A percentile compares a stretch with the other conserved stretches of the same genome.
Conservation (phyloP, 2,113 vertebrate species). For the Platycercus adscitus region DNA sequence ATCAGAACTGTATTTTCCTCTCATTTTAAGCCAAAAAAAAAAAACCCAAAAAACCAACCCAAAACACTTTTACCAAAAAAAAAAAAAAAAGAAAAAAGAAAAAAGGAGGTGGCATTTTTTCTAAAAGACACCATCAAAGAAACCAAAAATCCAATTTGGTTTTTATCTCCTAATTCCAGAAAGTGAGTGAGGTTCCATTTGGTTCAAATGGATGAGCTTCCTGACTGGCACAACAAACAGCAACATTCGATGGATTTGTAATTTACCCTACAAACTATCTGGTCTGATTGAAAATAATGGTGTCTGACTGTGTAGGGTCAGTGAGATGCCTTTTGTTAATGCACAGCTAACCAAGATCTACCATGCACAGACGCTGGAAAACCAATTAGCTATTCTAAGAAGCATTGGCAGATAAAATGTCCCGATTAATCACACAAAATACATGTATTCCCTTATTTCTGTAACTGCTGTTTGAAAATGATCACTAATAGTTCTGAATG, state of each 20-base stretch:
- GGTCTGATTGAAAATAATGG: conserved; percentile 50
- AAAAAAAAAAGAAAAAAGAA: neutral
- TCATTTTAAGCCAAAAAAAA: neutral
- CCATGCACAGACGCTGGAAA: conserved; percentile 41
- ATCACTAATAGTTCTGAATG: conserved; percentile 37
- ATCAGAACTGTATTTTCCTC: neutral
- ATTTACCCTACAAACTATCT: conserved; percentile 62
- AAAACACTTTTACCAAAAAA: neutral
- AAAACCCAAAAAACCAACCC: no score
- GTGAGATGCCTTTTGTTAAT: conserved; percentile 38
- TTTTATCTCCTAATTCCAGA: conserved; percentile 69
- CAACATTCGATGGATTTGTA: conserved; percentile 55
- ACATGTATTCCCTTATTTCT: conserved; percentile 39
- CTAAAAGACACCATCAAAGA: conserved; percentile 10
- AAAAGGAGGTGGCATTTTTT: conserved; percentile 16
- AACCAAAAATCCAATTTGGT: conserved; percentile 54
- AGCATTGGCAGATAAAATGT: conserved; percentile 35
- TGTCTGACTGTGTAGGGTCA: conserved; percentile 26
- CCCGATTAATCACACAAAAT: conserved; percentile 58
- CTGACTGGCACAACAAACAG: conserved; percentile 34
- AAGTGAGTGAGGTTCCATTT: conserved; percentile 23
- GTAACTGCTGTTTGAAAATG: conserved; percentile 61
- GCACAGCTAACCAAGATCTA: conserved; percentile 48
- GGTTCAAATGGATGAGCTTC: conserved; percentile 20
- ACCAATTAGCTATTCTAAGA: conserved; percentile 63